These are phyloP conservation scores for Drosophila pseudotakahashii DNA, from an alignment of 2,888 invertebrate genomes.

Conservation along the genomic window DNA sequence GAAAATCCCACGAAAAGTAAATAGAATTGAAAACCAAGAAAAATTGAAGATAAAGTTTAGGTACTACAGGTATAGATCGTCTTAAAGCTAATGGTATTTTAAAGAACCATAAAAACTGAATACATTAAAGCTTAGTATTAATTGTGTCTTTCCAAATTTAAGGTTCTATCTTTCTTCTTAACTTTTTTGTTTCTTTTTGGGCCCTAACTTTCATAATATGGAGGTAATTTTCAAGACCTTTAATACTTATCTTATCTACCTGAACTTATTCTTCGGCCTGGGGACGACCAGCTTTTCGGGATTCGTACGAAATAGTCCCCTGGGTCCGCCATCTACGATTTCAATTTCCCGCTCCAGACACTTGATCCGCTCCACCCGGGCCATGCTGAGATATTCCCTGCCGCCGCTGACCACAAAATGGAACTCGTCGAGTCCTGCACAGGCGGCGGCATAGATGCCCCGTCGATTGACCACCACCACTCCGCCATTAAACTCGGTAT, in stretches of 20 bases:
- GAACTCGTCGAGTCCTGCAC: constrained; percentile 89
- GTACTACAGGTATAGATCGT: not conserved
- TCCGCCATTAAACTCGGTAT: constrained; percentile 93
- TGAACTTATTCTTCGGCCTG: not conserved
- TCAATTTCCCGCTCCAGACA: constrained; percentile 20
- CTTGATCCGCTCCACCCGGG: constrained; percentile 28
- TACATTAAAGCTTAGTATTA: no score
- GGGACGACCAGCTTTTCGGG: constrained; percentile 3
- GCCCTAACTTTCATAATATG: not conserved
- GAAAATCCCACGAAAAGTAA: constrained; percentile 51
- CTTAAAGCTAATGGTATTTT: not conserved
- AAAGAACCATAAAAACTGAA: not conserved
- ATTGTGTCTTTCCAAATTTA: no score
- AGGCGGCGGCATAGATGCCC: constrained; percentile 93
- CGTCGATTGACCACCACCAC: constrained; percentile 90
- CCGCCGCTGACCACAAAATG: constrained; percentile 85
- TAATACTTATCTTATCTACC: not conserved
- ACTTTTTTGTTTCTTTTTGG: no score
- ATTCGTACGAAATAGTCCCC: not conserved
- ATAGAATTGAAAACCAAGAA: constrained; percentile 23
- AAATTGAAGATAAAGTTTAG: not conserved
- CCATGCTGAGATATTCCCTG: not conserved
- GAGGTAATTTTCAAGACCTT: not conserved
- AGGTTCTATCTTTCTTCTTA: no score
- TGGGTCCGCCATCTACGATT: constrained; percentile 12